Percentiles rank a stretch among this genome's conserved stretches.
Conservation (phyloP, 2,888 invertebrate genomes). For the Quadriops clusia region DNA sequence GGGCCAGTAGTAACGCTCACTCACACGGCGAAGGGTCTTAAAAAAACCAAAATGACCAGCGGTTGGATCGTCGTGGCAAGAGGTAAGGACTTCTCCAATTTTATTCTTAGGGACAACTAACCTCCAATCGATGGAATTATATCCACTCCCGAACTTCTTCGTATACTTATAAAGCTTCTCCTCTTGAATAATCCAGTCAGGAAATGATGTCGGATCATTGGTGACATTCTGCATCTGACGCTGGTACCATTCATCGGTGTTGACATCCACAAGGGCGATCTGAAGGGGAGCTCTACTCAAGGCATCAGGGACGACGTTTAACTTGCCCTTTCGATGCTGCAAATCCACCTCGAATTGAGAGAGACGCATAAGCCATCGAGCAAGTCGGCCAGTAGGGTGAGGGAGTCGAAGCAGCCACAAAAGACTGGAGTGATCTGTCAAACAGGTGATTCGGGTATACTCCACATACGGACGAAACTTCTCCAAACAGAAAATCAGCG, state of each 20-base stretch:
- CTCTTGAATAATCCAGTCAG: no score
- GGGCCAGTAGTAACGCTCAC: constrained; percentile 7
- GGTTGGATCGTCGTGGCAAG: not conserved
- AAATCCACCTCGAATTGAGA: constrained; percentile 4
- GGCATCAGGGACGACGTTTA: constrained; percentile 5
- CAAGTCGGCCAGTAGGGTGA: no score
- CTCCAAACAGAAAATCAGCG: constrained; percentile 19
- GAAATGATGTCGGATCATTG: no score
- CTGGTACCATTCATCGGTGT: constrained; percentile 3
- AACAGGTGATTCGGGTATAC: constrained; percentile 9
- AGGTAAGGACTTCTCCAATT: not conserved
- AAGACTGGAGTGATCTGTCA: constrained; percentile 5
- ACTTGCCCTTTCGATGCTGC: constrained; percentile 5
- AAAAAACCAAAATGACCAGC: constrained; percentile 6
- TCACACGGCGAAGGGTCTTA: no score
- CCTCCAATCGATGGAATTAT: constrained; percentile 6
- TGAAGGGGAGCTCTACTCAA: no score
- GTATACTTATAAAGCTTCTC: no score
- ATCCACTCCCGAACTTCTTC: no score
- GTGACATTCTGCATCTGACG: no score
- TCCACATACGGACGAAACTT: constrained; percentile 20
- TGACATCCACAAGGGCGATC: not conserved
- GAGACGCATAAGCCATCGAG: no score
- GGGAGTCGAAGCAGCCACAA: constrained; percentile 4
- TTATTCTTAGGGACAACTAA: not conserved